A percentile compares a stretch with the other conserved stretches of the same genome.
phyloP scores from a whole-genome alignment of 2,797 vertebrate species.

The Lindbergichthys nudifrons region DNA sequence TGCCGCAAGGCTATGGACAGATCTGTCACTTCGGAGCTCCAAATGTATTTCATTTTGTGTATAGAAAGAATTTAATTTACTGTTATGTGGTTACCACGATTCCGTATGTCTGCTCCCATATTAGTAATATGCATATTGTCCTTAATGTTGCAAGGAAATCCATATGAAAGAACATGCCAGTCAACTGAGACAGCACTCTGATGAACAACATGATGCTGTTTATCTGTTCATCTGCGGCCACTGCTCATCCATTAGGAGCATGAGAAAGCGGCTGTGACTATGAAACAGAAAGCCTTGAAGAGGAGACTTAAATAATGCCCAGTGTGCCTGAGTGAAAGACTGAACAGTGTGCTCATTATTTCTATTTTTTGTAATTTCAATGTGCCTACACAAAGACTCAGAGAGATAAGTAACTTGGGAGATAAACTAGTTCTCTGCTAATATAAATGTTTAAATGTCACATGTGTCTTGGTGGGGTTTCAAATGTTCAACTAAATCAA shows the following conservation, averaged over 20 bases:
- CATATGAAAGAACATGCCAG: conserved; percentile 71
- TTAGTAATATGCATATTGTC: conserved; percentile 75
- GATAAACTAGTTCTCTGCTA: conserved; percentile 57
- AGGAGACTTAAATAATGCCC: conserved; percentile 38
- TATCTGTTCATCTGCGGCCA: conserved; percentile 55
- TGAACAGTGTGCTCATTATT: conserved; percentile 31
- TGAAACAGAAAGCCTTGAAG: conserved; percentile 37
- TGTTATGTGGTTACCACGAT: conserved; percentile 19
- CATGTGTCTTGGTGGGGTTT: conserved; percentile 61
- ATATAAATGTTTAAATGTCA: conserved; percentile 77
- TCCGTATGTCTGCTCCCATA: conserved; percentile 70
- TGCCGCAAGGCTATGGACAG: conserved; percentile 54
- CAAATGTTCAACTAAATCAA: conserved; percentile 73
- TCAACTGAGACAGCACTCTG: conserved; percentile 41
- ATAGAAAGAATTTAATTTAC: neutral
- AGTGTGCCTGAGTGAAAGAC: conserved; percentile 35
- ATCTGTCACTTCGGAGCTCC: conserved; percentile 50
- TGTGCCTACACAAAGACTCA: neutral
- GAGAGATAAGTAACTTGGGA: conserved; percentile 49
- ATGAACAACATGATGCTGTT: conserved; percentile 65
- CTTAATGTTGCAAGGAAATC: conserved; percentile 72
- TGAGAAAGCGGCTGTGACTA: conserved; percentile 59
- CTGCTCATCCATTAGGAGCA: conserved; percentile 47
- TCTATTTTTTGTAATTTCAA: conserved; percentile 27
- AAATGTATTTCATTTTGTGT: conserved; percentile 34